Evolutionary conservation across 2,113 vertebrate species (phyloP), one percentile per base, ranked within the genome.

Genomic region (Lota lota): DNA sequence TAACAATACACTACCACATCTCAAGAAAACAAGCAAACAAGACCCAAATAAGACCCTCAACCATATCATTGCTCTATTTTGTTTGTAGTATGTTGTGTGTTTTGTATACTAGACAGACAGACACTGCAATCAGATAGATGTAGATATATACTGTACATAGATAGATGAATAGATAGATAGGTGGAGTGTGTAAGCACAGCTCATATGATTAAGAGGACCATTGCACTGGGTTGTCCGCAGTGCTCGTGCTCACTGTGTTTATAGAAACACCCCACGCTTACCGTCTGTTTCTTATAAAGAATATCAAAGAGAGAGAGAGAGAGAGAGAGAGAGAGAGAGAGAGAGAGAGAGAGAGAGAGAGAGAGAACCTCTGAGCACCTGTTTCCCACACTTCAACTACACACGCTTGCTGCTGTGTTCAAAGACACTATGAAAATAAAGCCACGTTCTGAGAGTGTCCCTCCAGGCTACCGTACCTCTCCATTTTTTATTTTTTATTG

Each of bases 261-360:
- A 87, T 79, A 78, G 85, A 87, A 84, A 85, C 70, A 17, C 85
- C 85, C 80, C 51, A 69, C 68, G 60, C 75, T 79, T 72, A 82
- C 72, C 89, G 87, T 91, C 89, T 92, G 90, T 83, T 91, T 92
- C 88, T 88, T 88, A 92, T 92, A 91, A 92, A 90, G 84, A 70
- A 90, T 82, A 90, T 91, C 90, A 91, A 88, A 90, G 74, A 78
- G 79, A 68, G 83, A 73, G 83, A 72, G 75, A 84, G 51, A 15
- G 70, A 76, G 62, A 73, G 50, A 53, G 50, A 53, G 50, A 53
- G 50, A 53, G 50, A 53, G 50, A 53, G 50, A 12, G 50, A 53
- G 28, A 28, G 86, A 85, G 81, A 72, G 79, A 85, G 50, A 53
- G 50, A 53, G 50, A 53, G 50, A 12, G 50, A 53, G 28, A 28